Percentiles rank a stretch among this genome's conserved stretches.
phyloP scores from a whole-genome alignment of 1,140 invertebrate species.

The Caenorhabditis tropicalis region DNA sequence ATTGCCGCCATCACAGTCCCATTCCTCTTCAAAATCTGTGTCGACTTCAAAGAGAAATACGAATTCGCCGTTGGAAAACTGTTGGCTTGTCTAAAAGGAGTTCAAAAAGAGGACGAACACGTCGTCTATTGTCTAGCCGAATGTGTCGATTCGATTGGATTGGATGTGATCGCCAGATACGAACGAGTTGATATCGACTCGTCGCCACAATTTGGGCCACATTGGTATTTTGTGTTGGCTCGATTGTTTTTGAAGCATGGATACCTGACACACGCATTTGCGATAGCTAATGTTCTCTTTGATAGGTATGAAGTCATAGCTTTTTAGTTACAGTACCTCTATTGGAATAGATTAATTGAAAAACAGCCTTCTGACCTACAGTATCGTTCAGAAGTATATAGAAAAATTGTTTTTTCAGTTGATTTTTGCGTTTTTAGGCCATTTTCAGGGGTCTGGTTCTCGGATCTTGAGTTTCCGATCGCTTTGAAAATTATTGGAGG shows the following conservation, averaged over 20 bases:
- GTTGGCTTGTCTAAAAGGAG: neutral
- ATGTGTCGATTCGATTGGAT: conserved; percentile 11
- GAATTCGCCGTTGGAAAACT: neutral
- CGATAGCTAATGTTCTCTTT: neutral
- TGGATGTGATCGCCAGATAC: neutral
- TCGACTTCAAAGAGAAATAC: neutral
- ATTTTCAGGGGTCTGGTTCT: too few relatives aligned
- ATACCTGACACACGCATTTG: neutral
- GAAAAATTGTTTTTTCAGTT: too few relatives aligned
- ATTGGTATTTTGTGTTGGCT: neutral
- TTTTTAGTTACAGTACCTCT: too few relatives aligned
- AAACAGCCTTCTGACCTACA: too few relatives aligned
- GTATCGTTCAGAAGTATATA: too few relatives aligned
- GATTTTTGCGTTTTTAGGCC: too few relatives aligned
- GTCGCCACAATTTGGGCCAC: neutral
- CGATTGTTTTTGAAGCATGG: neutral
- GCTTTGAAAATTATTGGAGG: too few relatives aligned
- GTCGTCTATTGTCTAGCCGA: neutral
- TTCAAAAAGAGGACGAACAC: neutral
- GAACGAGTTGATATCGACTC: neutral
- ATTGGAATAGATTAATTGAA: too few relatives aligned
- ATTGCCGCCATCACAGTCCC: neutral
- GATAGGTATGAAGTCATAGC: neutral
- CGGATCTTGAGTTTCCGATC: too few relatives aligned
- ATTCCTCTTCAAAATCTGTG: neutral